phyloP scores from a whole-genome alignment of 2,797 vertebrate species.

The Chiroxiphia lanceolata region DNA sequence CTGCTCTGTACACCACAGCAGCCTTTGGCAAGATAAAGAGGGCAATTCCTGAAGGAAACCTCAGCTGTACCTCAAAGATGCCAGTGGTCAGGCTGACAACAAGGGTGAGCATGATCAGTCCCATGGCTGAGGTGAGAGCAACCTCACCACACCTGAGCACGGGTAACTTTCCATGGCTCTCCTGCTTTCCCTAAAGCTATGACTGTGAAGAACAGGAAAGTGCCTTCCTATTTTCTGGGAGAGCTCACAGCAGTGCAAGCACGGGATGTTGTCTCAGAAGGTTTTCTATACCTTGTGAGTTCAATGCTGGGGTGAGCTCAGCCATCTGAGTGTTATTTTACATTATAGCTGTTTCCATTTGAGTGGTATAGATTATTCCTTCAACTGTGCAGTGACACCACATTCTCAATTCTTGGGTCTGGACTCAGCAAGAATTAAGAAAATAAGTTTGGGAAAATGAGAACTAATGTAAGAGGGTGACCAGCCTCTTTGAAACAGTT shows the following conservation, averaged over 20 bases:
- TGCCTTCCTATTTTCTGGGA: neutral
- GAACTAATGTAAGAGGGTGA: neutral
- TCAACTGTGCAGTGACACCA: neutral
- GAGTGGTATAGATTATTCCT: neutral
- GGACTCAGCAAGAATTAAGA: neutral
- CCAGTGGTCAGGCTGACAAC: neutral
- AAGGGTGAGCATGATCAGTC: neutral
- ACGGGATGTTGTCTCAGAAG: neutral
- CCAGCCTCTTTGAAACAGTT: neutral
- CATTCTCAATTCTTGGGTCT: neutral
- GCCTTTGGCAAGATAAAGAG: neutral
- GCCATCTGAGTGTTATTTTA: neutral
- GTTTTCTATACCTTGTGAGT: neutral
- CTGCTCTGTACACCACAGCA: neutral
- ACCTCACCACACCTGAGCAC: rapidly evolving
- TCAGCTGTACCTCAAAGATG: neutral
- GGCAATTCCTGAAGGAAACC: neutral
- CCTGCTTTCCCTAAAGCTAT: neutral
- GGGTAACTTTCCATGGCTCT: neutral
- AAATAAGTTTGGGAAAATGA: neutral
- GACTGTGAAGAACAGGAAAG: neutral
- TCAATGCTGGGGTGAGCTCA: neutral
- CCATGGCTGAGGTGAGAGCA: neutral
- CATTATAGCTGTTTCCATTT: neutral
- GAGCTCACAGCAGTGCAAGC: neutral